Evolutionary conservation across 2,113 vertebrate species (phyloP).

Genomic region (Grallaria varia): DNA sequence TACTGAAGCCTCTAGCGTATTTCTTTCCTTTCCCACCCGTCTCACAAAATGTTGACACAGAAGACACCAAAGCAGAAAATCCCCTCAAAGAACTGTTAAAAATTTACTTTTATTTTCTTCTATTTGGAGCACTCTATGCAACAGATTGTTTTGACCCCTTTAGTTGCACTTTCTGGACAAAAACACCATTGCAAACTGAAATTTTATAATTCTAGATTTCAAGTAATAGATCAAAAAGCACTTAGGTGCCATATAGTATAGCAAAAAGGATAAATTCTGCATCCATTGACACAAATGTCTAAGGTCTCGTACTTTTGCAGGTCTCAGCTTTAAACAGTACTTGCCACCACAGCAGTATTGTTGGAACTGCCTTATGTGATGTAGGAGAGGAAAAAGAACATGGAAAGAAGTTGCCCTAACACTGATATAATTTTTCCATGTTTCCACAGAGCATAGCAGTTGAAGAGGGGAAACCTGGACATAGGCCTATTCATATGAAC

Average conservation of each 20-base stretch:
- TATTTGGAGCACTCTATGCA: neutral
- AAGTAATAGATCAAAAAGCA: neutral
- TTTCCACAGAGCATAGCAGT: conserved; percentile 10
- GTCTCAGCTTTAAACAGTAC: neutral
- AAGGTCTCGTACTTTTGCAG: neutral
- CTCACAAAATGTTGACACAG: neutral
- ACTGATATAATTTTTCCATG: neutral
- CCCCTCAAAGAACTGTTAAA: neutral
- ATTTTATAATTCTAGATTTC: neutral
- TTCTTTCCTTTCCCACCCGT: neutral
- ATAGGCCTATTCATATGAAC: conserved; percentile 35
- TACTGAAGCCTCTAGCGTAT: neutral
- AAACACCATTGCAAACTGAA: neutral
- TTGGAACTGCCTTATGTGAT: neutral
- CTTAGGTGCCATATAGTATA: neutral
- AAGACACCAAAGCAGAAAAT: neutral
- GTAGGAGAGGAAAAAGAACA: neutral
- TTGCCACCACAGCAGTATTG: neutral
- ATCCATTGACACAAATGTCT: neutral
- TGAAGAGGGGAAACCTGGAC: conserved; percentile 51
- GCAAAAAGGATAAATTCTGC: neutral
- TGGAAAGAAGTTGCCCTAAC: neutral
- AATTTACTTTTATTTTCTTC: neutral
- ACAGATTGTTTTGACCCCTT: neutral
- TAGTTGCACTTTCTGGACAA: neutral